Conservation (phyloP, 2,797 vertebrate genomes). For the Nasua narica region DNA sequence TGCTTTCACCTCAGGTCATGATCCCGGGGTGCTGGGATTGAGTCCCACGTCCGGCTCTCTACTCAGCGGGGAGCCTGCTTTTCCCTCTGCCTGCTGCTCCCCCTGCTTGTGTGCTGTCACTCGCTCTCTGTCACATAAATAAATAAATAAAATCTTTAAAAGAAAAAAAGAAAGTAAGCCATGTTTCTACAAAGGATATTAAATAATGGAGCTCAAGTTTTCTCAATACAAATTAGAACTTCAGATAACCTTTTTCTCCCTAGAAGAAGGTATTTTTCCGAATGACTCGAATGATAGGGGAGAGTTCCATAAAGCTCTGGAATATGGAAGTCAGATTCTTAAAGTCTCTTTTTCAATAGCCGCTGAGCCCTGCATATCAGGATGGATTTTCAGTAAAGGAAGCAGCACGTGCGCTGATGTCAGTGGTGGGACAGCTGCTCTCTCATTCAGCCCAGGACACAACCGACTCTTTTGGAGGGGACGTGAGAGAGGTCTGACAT, state of each 20-base stretch:
- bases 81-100: no score
- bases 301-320: neutral
- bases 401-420: neutral
- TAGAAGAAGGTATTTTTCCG: neutral
- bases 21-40: no score
- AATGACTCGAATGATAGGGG: neutral
- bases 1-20: no score
- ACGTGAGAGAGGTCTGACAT: neutral
- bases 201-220: neutral
- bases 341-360: neutral
- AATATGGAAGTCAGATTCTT: neutral
- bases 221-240: neutral
- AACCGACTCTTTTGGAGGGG: neutral
- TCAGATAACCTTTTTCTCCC: neutral
- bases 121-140: no score
- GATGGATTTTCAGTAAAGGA: accelerated
- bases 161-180: neutral
- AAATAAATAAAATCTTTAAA: no score
- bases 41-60: no score
- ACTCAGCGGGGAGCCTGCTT: no score
- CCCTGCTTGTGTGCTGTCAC: no score
- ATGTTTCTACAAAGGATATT: neutral
- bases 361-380: neutral
- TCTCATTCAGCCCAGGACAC: neutral
- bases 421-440: neutral